A percentile compares a stretch with the other conserved stretches of the same genome.
phyloP scores from a whole-genome alignment of 1,140 invertebrate genomes.

The Mesaphorura yosii region DNA sequence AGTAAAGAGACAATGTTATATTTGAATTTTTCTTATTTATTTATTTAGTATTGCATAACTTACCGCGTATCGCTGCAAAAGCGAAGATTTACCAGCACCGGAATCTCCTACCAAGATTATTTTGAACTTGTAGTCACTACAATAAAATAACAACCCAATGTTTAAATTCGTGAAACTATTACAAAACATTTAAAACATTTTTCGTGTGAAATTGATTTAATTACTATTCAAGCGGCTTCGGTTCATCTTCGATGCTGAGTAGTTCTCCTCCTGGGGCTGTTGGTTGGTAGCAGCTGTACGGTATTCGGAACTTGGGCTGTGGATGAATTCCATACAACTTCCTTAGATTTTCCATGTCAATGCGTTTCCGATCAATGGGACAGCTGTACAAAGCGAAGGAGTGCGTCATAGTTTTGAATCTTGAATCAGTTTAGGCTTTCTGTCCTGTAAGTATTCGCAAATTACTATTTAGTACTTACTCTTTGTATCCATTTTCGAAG shows the following conservation, averaged over 20 bases:
- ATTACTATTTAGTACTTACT: conserved; percentile 19
- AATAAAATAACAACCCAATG: conserved; percentile 1
- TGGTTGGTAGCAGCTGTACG: neutral
- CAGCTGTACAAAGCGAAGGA: conserved; percentile 14
- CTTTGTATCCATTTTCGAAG: conserved; percentile 23
- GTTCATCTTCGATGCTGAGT: neutral
- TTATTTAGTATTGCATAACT: conserved; percentile 1
- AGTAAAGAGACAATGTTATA: too few species aligned
- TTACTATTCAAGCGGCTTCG: conserved; percentile 3
- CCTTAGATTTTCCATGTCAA: conserved; percentile 17
- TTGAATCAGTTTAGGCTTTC: too few species aligned
- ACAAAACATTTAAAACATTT: neutral
- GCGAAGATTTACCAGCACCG: conserved; percentile 24
- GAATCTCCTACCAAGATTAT: conserved; percentile 28
- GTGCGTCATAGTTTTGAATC: neutral
- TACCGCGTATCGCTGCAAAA: conserved; percentile 27
- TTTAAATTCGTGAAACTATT: too few species aligned
- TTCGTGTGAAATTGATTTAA: neutral
- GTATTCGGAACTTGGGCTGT: conserved; percentile 4
- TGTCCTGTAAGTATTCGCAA: too few species aligned
- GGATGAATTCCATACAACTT: conserved; percentile 23
- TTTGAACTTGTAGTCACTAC: conserved; percentile 30
- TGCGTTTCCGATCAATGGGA: conserved; percentile 19
- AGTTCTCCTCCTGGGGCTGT: neutral
- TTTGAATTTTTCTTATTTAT: too few species aligned